Percentiles rank a stretch among this genome's conserved stretches.
These are phyloP conservation scores for Daubentonia madagascariensis DNA, from an alignment of 2,113 vertebrate species.

Conservation along the genomic window DNA sequence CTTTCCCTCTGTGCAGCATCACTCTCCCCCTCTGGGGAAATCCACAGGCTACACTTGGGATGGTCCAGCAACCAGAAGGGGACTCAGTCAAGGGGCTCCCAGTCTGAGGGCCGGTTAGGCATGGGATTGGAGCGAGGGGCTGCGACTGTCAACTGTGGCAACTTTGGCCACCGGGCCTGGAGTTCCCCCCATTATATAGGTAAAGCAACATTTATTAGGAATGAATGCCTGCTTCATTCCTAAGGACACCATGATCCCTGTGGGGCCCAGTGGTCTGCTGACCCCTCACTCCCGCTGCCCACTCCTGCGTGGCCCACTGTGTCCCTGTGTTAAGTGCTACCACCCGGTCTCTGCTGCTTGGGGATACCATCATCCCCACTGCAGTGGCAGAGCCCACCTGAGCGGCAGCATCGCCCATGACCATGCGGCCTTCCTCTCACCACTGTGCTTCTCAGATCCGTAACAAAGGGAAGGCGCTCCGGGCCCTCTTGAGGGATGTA, in stretches of 20 bases:
- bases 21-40: not conserved
- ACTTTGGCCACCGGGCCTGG: not conserved
- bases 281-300: too few species aligned
- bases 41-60: not conserved
- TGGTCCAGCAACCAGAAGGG: not conserved
- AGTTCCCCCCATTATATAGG: not conserved
- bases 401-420: not conserved
- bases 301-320: too few species aligned
- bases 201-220: not conserved
- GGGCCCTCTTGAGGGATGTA: not conserved
- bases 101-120: not conserved
- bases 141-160: not conserved
- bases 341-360: not conserved
- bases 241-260: not conserved
- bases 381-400: not conserved
- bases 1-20: not conserved
- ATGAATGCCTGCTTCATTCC: not conserved
- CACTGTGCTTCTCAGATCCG: not conserved
- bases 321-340: too few species aligned
- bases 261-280: not conserved
- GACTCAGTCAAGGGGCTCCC: not conserved
- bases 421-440: not conserved
- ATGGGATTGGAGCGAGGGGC: not conserved
- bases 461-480: not conserved
- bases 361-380: too few species aligned